A percentile compares a stretch with the other conserved stretches of the same genome.
These are phyloP conservation scores for Adelphocoris suturalis DNA, from an alignment of 2,888 invertebrate species.

Conservation along the genomic window DNA sequence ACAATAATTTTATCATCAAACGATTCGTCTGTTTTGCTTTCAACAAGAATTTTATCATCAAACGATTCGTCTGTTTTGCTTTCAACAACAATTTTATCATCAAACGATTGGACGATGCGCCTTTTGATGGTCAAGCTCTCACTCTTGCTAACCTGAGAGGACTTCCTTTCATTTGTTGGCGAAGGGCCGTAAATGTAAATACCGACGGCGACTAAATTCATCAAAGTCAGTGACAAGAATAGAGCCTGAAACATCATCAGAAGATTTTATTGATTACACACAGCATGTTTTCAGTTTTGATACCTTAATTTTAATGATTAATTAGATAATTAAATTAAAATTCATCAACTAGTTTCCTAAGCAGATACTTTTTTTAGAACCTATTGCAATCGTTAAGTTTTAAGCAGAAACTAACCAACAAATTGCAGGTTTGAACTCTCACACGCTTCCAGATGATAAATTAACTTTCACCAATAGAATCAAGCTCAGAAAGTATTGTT, in stretches of 20 bases:
- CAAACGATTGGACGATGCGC: not conserved
- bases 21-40: not conserved
- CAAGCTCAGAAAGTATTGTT: too few species aligned
- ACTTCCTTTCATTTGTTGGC: not conserved
- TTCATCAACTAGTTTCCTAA: too few species aligned
- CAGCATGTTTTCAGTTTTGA: too few species aligned
- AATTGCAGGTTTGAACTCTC: too few species aligned
- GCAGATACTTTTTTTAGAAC: too few species aligned
- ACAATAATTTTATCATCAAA: not conserved
- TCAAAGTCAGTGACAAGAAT: slow-evolving; percentile 19
- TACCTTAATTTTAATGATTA: too few species aligned
- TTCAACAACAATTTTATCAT: not conserved
- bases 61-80: not conserved
- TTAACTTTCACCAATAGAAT: too few species aligned
- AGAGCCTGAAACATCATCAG: slow-evolving; percentile 28
- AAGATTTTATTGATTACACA: not conserved
- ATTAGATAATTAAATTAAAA: too few species aligned
- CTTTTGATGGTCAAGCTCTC: not conserved
- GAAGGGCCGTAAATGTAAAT: not conserved
- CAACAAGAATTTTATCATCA: not conserved
- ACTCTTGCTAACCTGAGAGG: not conserved
- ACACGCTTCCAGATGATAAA: too few species aligned
- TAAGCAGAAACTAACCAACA: too few species aligned
- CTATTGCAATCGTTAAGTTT: too few species aligned
- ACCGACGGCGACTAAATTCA: slow-evolving; percentile 26